Base-by-base conservation (phyloP, 1,140 invertebrate genomes). In the Apolygus lucorum region DNA sequence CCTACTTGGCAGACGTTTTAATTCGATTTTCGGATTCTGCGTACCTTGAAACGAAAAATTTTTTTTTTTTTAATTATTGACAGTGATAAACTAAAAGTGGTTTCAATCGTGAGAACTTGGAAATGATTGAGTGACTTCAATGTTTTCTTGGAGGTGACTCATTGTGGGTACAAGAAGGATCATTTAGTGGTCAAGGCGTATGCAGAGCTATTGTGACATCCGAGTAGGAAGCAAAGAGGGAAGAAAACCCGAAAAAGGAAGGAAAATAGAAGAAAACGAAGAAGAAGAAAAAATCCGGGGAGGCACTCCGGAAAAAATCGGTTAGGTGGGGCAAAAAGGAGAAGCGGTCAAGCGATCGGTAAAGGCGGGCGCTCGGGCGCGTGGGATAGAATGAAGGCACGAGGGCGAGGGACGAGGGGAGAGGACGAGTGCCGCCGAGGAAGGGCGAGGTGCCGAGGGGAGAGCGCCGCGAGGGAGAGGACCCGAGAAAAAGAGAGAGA, bases 321-420 rank as follows among this genome's bases (percentile, higher is more conserved):
- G 54, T 59, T 49, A 49, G 22, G 54, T 17, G 22, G n/a, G 22
- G 54, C 54, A 24, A 59, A 59, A 59, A 59, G 54, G 22, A 59
- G 11, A 22, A 59, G 54, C 54, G 54, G 54, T 59, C 54, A 59
- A 59, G 54, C 54, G 54, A 59, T 59, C 54, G 54, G 54, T 59
- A 59, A 59, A 59, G 54, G 22, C 54, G 54, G 54, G 54, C 34
- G 8, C 8, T 59, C 22, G 54, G 54, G 54, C 54, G 54, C 54
- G 54, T 59, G 54, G 54, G 54, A 59, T 59, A 59, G 13, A 59
- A 13, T 22, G 54, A 17, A 21, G 22, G 54, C 8, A 49, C 34
- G 34, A 49, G 34, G 17, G 34, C 8, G 34, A 11, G 34, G 34
- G 17, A 49, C 34, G 17, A 8, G 34, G 34, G 34, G 34, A 49